Evolutionary conservation across 2,797 vertebrate genomes (phyloP), one percentile per base, ranked within the genome.

Genomic region (Ctenochaetus hawaiiensis): DNA sequence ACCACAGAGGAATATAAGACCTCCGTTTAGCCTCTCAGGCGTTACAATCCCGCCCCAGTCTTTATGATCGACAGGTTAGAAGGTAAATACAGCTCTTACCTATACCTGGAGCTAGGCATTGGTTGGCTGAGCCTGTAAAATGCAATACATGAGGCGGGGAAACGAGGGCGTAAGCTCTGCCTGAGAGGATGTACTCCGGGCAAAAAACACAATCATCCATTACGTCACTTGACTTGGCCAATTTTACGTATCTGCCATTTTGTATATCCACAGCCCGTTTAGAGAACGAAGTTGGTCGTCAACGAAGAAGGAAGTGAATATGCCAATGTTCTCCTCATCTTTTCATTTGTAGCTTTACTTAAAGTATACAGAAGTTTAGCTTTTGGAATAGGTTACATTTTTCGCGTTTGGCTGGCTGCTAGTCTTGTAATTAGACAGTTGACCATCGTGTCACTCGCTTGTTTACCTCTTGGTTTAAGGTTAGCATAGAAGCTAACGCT

Each of bases 181-280:
- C 88, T 90, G 83, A 6, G 3, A 89, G 43, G 2, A 11, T 0
- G 0, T 0, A 49, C 49, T 30, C 22, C 14, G 83, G 80, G 71
- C 3, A 7, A 7, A 0, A 10, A 41, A 4, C 2, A 2, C 0
- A 0, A 0, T 0, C 3, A 0, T 0, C 0, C 1, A 1, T 1
- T 9, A 11, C 71, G 74, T 78, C 82, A 72, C 65, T 23, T 16
- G 45, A 73, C 58, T 76, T 80, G 67, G 54, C 57, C 45, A 22
- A 5, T 73, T 72, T 61, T 5, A 39, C 23, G 49, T n/a, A 82
- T 53, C 90, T 81, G 86, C 93, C 93, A 94, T 94, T 94, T 94
- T 94, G 92, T 94, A 44, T 86, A 71, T 22, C 11, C 26, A 13
- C 67, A 26, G 66, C 45, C 11, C 6, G 16, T 1, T 49, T 51